These are phyloP conservation scores for Brachypalpus laphriformis DNA, from an alignment of 2,888 invertebrate genomes.

Conservation along the genomic window DNA sequence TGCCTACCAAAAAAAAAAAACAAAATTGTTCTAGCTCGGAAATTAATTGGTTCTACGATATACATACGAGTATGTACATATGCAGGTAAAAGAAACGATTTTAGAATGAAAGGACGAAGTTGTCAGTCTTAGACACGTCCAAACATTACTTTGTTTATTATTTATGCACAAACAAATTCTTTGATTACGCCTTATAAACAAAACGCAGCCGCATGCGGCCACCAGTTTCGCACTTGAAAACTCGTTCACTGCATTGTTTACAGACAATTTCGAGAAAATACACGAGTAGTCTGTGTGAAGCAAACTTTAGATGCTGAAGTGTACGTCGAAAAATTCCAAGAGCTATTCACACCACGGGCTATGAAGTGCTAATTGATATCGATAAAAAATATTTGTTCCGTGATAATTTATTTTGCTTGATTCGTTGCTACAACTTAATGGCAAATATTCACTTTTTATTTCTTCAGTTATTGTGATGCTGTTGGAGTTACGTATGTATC, in stretches of 20 bases:
- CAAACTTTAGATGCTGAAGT: background rate
- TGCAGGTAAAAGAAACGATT: too few species aligned
- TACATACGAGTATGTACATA: too few species aligned
- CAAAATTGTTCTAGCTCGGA: too few species aligned
- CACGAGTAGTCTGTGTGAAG: background rate
- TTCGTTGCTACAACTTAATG: background rate
- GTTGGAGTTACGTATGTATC: background rate
- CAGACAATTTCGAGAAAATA: background rate
- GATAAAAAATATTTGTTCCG: background rate
- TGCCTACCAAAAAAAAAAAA: too few species aligned
- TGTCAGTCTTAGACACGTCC: too few species aligned
- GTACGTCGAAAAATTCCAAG: background rate
- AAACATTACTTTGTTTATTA: background rate
- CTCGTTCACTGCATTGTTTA: slow-evolving; percentile 14
- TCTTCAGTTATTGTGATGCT: background rate
- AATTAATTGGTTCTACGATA: too few species aligned
- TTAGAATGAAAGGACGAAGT: too few species aligned
- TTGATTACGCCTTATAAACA: background rate
- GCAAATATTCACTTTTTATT: background rate
- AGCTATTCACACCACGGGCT: slow-evolving; percentile 5
- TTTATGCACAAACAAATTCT: background rate
- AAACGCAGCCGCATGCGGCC: background rate
- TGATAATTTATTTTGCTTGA: slow-evolving; percentile 4
- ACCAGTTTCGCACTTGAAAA: slow-evolving; percentile 1
- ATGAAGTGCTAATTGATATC: slow-evolving; percentile 20